Percentiles rank a stretch among this genome's conserved stretches.
Conservation (phyloP, 2,113 vertebrate genomes). For the Dipodomys spectabilis region DNA sequence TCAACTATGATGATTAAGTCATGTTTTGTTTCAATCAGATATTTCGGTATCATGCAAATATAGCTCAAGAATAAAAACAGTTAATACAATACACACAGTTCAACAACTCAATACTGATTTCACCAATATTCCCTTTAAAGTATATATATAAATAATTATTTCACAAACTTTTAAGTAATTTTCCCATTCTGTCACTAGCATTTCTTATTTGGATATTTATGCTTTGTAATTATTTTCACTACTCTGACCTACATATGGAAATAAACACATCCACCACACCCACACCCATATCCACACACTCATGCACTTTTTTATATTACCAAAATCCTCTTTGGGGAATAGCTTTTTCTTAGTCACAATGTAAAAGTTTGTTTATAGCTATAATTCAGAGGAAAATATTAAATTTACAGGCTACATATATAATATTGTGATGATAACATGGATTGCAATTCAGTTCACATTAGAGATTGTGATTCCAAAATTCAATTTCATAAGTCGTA, state of each 20-base stretch:
- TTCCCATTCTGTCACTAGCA: conserved; percentile 41
- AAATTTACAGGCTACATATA: conserved; percentile 58
- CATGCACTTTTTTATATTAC: conserved; percentile 2
- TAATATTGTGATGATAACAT: conserved; percentile 60
- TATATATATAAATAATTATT: conserved; percentile 27
- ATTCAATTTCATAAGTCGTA: conserved; percentile 80
- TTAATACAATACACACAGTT: conserved; percentile 3
- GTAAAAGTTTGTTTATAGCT: conserved; percentile 63
- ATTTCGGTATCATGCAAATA: conserved; percentile 29
- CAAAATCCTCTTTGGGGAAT: conserved; percentile 50
- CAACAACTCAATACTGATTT: neutral
- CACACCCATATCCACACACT: neutral
- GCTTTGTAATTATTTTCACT: conserved; percentile 47
- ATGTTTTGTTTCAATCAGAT: conserved; percentile 46
- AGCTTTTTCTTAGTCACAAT: conserved; percentile 54
- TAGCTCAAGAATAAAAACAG: conserved; percentile 27
- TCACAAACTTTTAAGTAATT: neutral
- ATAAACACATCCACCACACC: neutral
- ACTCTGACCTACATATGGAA: neutral
- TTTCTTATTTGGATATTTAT: conserved; percentile 15
- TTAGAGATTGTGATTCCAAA: conserved; percentile 68
- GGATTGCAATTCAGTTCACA: conserved; percentile 67
- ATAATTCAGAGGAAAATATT: conserved; percentile 62
- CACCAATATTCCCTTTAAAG: neutral
- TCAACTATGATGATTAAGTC: neutral